Evolutionary conservation across 2,113 vertebrate genomes (phyloP).

Genomic region (Zapornia atra): DNA sequence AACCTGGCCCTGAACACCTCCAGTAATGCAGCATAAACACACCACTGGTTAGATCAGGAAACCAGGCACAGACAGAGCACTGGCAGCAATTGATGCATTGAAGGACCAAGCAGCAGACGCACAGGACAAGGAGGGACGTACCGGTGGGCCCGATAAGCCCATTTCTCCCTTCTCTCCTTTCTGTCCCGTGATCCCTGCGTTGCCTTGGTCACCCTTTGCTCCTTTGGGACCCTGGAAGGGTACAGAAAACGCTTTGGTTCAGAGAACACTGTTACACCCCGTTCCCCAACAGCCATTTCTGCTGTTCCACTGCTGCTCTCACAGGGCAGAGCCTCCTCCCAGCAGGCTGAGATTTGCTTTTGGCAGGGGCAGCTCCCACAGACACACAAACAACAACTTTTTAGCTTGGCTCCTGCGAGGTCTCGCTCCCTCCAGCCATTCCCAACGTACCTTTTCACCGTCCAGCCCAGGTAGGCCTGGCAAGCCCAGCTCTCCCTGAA

Average conservation of each 20-base stretch:
- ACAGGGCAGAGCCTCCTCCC: neutral
- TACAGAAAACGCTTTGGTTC: neutral
- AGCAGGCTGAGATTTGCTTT: neutral
- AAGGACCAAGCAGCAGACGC: neutral
- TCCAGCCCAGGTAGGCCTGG: slow-evolving; percentile 88
- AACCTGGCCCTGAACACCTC: no score
- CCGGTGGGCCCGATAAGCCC: slow-evolving; percentile 85
- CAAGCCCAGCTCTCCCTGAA: slow-evolving; percentile 89
- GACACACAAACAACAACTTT: neutral
- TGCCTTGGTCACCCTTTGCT: slow-evolving; percentile 83
- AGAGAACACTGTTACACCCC: neutral
- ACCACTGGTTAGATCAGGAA: neutral
- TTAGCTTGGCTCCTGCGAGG: neutral
- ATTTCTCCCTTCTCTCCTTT: slow-evolving; percentile 87
- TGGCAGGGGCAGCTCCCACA: neutral
- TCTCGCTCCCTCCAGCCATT: fast-evolving
- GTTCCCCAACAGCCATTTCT: neutral
- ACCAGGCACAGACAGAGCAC: neutral
- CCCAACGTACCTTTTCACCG: slow-evolving; percentile 82
- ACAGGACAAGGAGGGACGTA: slow-evolving; percentile 62
- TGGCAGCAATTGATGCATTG: neutral
- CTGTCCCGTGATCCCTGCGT: slow-evolving; percentile 77
- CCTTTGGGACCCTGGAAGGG: slow-evolving; percentile 84
- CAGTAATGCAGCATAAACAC: neutral
- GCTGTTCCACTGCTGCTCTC: neutral